A percentile compares a stretch with the other conserved stretches of the same genome.
phyloP scores from a whole-genome alignment of 2,113 vertebrate species.

The Regulus satrapa region DNA sequence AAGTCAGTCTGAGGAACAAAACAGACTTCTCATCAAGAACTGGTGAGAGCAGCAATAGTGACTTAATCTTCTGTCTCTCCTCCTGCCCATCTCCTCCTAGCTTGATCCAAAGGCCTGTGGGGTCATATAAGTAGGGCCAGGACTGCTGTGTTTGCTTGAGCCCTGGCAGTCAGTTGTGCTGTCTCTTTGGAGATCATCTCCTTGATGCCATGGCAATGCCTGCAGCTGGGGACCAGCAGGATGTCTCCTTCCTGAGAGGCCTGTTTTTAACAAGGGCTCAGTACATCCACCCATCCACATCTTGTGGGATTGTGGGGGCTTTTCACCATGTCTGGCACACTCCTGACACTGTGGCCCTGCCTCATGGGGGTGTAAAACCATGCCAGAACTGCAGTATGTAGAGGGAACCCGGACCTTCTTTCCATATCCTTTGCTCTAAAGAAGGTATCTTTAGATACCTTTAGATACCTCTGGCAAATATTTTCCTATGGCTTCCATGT shows the following conservation, averaged over 20 bases:
- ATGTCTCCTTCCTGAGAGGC: background rate
- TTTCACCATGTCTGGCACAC: background rate
- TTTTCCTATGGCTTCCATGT: background rate
- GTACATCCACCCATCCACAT: background rate
- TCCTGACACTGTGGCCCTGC: background rate
- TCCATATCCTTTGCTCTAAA: background rate
- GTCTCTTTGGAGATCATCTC: background rate
- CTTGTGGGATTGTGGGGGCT: background rate
- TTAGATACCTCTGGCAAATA: background rate
- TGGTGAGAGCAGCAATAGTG: background rate
- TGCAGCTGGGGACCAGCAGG: background rate
- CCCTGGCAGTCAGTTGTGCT: background rate
- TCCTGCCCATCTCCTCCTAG: background rate
- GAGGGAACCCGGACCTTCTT: background rate
- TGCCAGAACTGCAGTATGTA: accelerated
- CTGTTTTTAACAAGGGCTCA: background rate
- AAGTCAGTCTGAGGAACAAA: background rate
- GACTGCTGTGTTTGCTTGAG: background rate
- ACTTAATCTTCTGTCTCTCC: background rate
- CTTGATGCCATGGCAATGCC: background rate
- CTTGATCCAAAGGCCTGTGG: background rate
- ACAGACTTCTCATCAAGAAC: background rate
- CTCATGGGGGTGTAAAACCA: background rate
- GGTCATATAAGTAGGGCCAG: background rate
- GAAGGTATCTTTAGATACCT: too few relatives aligned